Percentiles rank a stretch among this genome's conserved stretches.
Conservation (phyloP, 2,797 vertebrate species). For the Danio kyathit region DNA sequence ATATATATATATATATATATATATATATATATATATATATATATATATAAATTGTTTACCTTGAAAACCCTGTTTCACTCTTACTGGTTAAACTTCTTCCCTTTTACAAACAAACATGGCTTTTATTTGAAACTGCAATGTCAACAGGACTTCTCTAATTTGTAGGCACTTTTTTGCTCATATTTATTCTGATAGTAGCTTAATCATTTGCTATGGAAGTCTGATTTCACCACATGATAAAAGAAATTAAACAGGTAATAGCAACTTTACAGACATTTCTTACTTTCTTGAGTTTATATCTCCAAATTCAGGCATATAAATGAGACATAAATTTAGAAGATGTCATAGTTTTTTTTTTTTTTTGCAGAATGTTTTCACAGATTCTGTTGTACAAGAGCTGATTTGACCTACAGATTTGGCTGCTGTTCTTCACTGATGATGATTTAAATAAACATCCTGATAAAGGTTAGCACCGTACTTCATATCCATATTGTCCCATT, state of each 20-base stretch:
- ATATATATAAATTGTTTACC: neutral
- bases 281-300: no score
- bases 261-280: no score
- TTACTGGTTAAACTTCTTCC: slow-evolving; percentile 7
- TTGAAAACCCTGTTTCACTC: neutral
- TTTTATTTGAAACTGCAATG: neutral
- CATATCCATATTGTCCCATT: slow-evolving; percentile 50
- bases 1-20: neutral
- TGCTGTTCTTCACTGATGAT: slow-evolving; percentile 9
- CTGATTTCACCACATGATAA: no score
- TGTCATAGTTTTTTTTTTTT: no score
- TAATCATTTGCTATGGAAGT: neutral
- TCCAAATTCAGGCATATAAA: no score
- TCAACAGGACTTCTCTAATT: neutral
- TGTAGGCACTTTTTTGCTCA: neutral
- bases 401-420: neutral
- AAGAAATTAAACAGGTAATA: no score
- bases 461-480: slow-evolving; percentile 27
- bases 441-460: neutral
- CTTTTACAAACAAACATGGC: slow-evolving; percentile 10
- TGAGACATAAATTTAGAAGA: no score
- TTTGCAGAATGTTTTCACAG: neutral
- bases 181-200: neutral
- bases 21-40: neutral
- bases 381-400: neutral